phyloP scores from a whole-genome alignment of 2,797 vertebrate species.

The Salmo trutta region DNA sequence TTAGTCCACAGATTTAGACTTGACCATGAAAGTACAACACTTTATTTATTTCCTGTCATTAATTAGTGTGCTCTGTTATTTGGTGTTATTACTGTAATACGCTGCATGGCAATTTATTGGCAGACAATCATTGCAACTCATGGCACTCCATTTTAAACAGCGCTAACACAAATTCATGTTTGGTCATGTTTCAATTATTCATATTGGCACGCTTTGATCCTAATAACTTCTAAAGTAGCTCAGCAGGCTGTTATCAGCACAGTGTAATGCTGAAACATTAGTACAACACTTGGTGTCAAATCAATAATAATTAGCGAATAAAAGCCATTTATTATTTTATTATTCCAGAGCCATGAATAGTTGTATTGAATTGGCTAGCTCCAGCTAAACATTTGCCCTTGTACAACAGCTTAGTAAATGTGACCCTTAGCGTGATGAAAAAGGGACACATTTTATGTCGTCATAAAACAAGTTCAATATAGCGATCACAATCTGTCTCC shows the following conservation, averaged over 20 bases:
- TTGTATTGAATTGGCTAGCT: neutral
- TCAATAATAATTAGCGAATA: slow-evolving; percentile 75
- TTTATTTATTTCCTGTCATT: slow-evolving; percentile 19
- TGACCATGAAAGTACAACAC: neutral
- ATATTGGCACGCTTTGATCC: slow-evolving; percentile 30
- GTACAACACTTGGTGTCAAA: slow-evolving; percentile 62
- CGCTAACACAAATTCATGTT: slow-evolving; percentile 7
- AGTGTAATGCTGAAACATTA: slow-evolving; percentile 52
- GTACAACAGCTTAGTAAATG: neutral
- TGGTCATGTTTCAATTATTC: slow-evolving; percentile 34
- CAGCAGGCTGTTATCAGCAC: slow-evolving; percentile 42
- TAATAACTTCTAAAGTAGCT: slow-evolving; percentile 57
- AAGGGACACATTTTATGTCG: neutral
- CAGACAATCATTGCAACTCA: slow-evolving; percentile 3
- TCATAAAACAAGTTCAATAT: neutral
- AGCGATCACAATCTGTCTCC: neutral
- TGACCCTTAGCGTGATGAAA: neutral
- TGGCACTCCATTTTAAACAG: slow-evolving; percentile 12
- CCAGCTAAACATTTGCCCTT: neutral
- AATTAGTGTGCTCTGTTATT: slow-evolving; percentile 11
- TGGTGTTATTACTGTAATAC: slow-evolving; percentile 22
- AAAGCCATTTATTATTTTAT: slow-evolving; percentile 55
- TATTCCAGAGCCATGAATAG: slow-evolving; percentile 1
- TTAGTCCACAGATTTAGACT: neutral
- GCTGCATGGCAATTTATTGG: slow-evolving; percentile 24